Percentiles rank a stretch among this genome's conserved stretches.
phyloP scores from a whole-genome alignment of 2,797 vertebrate species.

The Macrochelys suwanniensis region DNA sequence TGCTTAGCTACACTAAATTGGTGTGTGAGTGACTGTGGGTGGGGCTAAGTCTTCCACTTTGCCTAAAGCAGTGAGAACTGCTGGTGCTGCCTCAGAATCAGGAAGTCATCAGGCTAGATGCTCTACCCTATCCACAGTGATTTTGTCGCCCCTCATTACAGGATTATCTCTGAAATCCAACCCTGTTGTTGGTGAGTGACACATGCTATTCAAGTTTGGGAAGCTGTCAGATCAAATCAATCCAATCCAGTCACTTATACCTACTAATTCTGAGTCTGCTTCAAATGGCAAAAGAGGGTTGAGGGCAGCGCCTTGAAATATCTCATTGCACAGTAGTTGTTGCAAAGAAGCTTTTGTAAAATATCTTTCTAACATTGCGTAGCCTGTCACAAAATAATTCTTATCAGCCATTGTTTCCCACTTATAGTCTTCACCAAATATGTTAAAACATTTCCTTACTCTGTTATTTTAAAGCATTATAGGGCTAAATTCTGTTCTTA shows the following conservation, averaged over 20 bases:
- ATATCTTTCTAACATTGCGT: not conserved
- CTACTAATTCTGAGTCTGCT: not conserved
- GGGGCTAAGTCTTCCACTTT: not conserved
- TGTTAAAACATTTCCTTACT: not conserved
- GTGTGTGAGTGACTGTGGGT: not conserved
- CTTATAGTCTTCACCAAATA: not conserved
- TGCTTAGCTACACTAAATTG: not conserved
- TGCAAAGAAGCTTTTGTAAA: not conserved
- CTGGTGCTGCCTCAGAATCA: not conserved
- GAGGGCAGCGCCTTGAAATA: not conserved
- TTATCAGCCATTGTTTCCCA: not conserved
- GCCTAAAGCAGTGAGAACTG: not conserved
- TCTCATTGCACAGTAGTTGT: not conserved
- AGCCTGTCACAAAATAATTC: not conserved
- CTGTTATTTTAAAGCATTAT: not conserved
- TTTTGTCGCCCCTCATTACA: slow-evolving; percentile 14
- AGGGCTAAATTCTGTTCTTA: not conserved
- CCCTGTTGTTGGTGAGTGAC: slow-evolving; percentile 34
- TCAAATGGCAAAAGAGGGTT: not conserved
- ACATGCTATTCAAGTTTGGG: slow-evolving; percentile 60
- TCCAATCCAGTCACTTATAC: slow-evolving; percentile 61
- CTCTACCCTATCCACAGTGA: not conserved
- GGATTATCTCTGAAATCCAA: slow-evolving; percentile 65
- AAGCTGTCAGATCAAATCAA: slow-evolving; percentile 24
- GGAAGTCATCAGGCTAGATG: not conserved